These are phyloP conservation scores for Pinna nobilis DNA, from an alignment of 1,140 invertebrate species.

Conservation along the genomic window DNA sequence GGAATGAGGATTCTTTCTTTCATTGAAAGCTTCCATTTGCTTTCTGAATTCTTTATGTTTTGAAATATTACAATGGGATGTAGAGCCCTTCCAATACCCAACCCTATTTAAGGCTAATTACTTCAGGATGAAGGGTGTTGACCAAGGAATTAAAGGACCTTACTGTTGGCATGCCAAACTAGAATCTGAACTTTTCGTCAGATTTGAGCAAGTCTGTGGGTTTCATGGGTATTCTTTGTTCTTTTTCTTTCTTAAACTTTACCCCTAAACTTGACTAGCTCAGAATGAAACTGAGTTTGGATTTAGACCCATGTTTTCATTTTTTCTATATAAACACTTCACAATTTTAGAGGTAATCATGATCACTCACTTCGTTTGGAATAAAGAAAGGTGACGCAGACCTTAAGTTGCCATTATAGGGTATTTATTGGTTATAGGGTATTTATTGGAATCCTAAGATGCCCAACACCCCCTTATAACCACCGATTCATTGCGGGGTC, in stretches of 20 bases:
- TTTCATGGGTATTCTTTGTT: not conserved
- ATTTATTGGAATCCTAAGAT: too few relatives aligned
- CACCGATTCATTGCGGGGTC: too few relatives aligned
- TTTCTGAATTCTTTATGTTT: conserved; percentile 2
- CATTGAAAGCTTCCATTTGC: not conserved
- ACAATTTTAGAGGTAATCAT: not conserved
- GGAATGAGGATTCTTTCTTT: not conserved
- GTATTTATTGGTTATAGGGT: too few relatives aligned
- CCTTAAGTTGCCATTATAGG: too few relatives aligned
- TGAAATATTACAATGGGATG: not conserved
- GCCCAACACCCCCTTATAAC: too few relatives aligned
- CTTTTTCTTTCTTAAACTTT: not conserved
- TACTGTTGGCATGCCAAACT: not conserved
- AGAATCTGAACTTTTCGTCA: not conserved
- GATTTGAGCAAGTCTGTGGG: not conserved
- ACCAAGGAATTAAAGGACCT: not conserved
- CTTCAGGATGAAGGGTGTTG: not conserved
- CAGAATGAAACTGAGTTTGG: not conserved
- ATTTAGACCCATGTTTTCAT: not conserved
- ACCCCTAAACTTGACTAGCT: too few relatives aligned
- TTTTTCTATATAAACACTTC: not conserved
- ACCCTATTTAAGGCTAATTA: not conserved
- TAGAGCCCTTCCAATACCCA: conserved; percentile 10
- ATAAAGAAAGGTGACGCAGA: too few relatives aligned
- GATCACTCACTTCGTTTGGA: too few relatives aligned